Conservation (phyloP, 1,140 invertebrate genomes). For the Scaptomyza pallida region DNA sequence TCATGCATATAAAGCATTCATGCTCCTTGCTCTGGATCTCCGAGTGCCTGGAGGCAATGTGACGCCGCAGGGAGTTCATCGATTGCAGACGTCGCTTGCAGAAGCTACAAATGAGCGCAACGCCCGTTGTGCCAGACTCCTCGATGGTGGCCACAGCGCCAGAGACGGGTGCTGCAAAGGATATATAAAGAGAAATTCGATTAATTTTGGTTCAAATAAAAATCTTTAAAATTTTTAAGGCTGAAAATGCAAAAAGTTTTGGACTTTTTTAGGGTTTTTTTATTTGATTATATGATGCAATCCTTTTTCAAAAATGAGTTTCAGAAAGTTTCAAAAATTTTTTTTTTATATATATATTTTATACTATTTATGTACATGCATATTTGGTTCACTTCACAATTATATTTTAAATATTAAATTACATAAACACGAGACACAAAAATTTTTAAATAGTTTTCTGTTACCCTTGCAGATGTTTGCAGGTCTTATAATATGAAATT, state of each 20-base stretch:
- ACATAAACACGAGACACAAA: conserved; percentile 15
- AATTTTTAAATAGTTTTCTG: not conserved
- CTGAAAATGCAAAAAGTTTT: conserved; percentile 41
- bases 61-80: conserved; percentile 67
- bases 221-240: too few relatives aligned
- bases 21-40: conserved; percentile 71
- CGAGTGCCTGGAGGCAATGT: conserved; percentile 76
- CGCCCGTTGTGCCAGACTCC: conserved; percentile 14
- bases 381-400: conserved; percentile 28
- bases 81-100: conserved; percentile 76
- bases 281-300: conserved; percentile 22
- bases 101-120: conserved; percentile 59
- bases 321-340: conserved; percentile 13
- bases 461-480: conserved; percentile 17
- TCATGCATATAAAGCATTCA: conserved; percentile 75
- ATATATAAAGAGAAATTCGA: too few relatives aligned
- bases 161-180: not conserved
- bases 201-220: too few relatives aligned
- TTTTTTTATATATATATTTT: not conserved
- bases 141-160: conserved; percentile 31
- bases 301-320: conserved; percentile 7
- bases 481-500: not conserved
- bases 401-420: conserved; percentile 11
- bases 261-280: conserved; percentile 31
- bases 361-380: conserved; percentile 26